Evolutionary conservation across 2,888 invertebrate genomes (phyloP).

Genomic region (Euzetes globulus): DNA sequence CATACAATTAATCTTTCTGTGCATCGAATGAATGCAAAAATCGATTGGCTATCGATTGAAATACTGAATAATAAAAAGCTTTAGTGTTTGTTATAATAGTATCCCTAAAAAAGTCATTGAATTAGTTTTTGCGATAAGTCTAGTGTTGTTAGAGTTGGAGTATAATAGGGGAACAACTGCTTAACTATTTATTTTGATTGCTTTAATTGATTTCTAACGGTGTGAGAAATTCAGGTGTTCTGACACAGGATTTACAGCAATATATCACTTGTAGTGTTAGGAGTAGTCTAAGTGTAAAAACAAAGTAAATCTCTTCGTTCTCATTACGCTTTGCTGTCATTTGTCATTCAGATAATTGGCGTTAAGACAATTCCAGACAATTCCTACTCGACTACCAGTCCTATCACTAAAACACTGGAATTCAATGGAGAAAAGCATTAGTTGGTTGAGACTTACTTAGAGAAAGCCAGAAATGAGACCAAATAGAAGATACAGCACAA

Average conservation of each 20-base stretch:
- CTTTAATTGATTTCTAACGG: constrained; percentile 22
- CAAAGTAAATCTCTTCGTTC: constrained; percentile 21
- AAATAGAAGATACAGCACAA: constrained; percentile 74
- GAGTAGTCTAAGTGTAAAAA: background rate
- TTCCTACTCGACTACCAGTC: constrained; percentile 1
- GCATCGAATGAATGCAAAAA: background rate
- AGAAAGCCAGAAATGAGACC: constrained; percentile 67
- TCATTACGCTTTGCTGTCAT: constrained; percentile 21
- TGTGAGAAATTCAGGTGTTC: constrained; percentile 15
- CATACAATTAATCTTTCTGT: background rate
- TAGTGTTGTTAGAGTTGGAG: background rate
- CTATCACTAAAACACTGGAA: background rate
- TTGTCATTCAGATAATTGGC: constrained; percentile 26
- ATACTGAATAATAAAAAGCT: background rate
- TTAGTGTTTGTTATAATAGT: background rate
- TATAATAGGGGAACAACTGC: background rate
- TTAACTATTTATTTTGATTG: constrained; percentile 23
- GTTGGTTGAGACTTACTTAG: constrained; percentile 56
- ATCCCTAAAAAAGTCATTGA: background rate
- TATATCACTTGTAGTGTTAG: background rate
- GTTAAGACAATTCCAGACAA: background rate
- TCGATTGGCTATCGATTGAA: background rate
- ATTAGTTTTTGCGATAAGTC: background rate
- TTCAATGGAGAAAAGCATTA: background rate
- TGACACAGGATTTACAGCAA: background rate